Evolutionary conservation across 2,888 invertebrate genomes (phyloP).

Genomic region (Diplolepis rosae): DNA sequence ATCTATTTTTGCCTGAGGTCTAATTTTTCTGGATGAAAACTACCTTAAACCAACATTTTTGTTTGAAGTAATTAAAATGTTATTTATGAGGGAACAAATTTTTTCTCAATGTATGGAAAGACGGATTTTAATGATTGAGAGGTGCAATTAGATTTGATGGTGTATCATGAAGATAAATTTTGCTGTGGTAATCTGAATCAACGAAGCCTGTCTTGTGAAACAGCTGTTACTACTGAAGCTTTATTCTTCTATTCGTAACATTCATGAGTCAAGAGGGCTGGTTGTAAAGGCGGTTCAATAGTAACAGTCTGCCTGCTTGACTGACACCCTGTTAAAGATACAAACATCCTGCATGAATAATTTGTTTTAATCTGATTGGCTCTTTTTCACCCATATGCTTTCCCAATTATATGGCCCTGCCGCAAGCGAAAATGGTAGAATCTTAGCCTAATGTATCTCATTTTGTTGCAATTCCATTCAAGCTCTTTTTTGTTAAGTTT

Average conservation of each 20-base stretch:
- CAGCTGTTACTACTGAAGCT: slow-evolving; percentile 13
- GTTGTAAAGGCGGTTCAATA: slow-evolving; percentile 26
- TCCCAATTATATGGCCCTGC: slow-evolving; percentile 2
- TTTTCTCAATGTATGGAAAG: background rate
- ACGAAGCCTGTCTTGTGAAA: background rate
- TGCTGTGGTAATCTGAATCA: slow-evolving; percentile 6
- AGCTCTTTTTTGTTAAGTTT: too few relatives aligned
- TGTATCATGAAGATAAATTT: background rate
- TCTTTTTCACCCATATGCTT: slow-evolving; percentile 15
- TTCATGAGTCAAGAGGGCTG: slow-evolving; percentile 15
- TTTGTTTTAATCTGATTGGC: slow-evolving; percentile 24
- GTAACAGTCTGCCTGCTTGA: slow-evolving; percentile 14
- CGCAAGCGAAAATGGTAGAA: background rate
- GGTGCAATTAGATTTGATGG: background rate
- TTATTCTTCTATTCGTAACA: slow-evolving; percentile 15
- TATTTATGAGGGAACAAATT: too few relatives aligned
- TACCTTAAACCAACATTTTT: too few relatives aligned
- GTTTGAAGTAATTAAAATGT: too few relatives aligned
- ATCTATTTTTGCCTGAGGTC: too few relatives aligned
- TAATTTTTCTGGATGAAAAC: too few relatives aligned
- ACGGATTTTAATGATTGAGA: background rate
- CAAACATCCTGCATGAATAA: slow-evolving; percentile 22
- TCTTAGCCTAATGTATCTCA: too few relatives aligned
- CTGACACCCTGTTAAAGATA: slow-evolving; percentile 28
- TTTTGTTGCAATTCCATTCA: too few relatives aligned